Evolutionary conservation across 2,888 invertebrate genomes (phyloP).

Genomic region (Zonitis immaculata): DNA sequence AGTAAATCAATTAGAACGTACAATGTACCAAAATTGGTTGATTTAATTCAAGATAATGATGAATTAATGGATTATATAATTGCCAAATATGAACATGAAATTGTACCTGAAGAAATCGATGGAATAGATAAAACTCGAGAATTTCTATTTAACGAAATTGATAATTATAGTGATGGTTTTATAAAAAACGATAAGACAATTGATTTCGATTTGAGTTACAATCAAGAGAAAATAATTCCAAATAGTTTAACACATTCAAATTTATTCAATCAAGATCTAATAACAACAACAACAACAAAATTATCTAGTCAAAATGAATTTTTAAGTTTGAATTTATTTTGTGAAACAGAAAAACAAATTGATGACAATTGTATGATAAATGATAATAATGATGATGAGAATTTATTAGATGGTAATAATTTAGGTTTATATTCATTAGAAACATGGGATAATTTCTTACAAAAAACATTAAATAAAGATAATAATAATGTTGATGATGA

Average conservation of each 20-base stretch:
- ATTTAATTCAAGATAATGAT: constrained; percentile 40
- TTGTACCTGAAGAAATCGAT: constrained; percentile 1
- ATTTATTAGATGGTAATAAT: constrained; percentile 15
- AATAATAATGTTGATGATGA: constrained; percentile 9
- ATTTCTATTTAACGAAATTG: constrained; percentile 20
- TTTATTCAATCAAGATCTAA: constrained; percentile 20
- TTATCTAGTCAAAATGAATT: constrained; percentile 18
- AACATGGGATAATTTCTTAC: constrained; percentile 48
- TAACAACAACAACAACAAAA: no score
- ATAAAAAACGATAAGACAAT: constrained; percentile 13
- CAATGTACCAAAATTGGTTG: constrained; percentile 37
- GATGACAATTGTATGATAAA: constrained; percentile 43
- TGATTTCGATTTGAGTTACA: constrained; percentile 37
- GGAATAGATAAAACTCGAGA: constrained; percentile 12
- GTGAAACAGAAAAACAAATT: constrained; percentile 3
- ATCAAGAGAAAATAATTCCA: constrained; percentile 38
- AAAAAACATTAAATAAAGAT: constrained; percentile 41
- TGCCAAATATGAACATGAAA: constrained; percentile 30
- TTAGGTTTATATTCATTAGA: constrained; percentile 45
- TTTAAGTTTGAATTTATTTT: constrained; percentile 29
- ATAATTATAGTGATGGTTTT: constrained; percentile 16
- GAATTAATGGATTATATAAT: constrained; percentile 38
- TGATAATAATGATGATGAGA: no score
- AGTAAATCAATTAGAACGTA: constrained; percentile 11
- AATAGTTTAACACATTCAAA: constrained; percentile 39